Evolutionary conservation across 2,797 vertebrate species (phyloP).

Genomic region (Pelochelys cantorii): DNA sequence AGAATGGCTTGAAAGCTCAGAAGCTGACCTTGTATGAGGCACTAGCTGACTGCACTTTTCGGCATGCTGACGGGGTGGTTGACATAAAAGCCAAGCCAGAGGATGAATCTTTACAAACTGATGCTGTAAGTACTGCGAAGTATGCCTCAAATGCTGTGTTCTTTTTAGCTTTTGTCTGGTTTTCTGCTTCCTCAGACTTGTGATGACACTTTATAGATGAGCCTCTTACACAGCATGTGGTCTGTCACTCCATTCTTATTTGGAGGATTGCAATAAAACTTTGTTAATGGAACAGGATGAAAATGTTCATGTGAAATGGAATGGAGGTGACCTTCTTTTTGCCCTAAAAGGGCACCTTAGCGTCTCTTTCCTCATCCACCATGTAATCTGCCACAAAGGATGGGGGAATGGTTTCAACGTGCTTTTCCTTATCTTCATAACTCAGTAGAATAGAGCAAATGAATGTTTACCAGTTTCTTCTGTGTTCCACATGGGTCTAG

Average conservation of each 20-base stretch:
- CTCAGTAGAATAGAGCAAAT: neutral
- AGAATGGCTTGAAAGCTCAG: constrained; percentile 82
- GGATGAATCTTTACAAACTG: constrained; percentile 78
- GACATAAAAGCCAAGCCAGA: constrained; percentile 82
- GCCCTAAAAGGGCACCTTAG: neutral
- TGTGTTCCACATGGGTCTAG: neutral
- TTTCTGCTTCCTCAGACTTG: neutral
- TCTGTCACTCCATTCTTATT: neutral
- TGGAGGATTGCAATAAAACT: neutral
- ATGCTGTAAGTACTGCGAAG: constrained; percentile 79
- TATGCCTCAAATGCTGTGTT: neutral
- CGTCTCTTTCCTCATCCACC: neutral
- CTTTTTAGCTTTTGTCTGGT: neutral
- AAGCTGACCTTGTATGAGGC: constrained; percentile 79
- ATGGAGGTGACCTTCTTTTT: neutral
- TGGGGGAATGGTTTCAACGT: neutral
- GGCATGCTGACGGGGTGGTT: constrained; percentile 80
- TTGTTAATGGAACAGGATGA: neutral
- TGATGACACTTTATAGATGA: neutral
- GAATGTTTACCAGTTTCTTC: neutral
- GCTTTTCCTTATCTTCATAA: neutral
- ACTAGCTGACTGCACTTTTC: constrained; percentile 83
- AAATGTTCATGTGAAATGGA: neutral
- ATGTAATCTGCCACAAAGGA: neutral
- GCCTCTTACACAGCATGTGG: neutral